A percentile compares a stretch with the other conserved stretches of the same genome.
phyloP scores from a whole-genome alignment of 2,888 invertebrate species.

The Pseudococcus jackbeardsleyi region DNA sequence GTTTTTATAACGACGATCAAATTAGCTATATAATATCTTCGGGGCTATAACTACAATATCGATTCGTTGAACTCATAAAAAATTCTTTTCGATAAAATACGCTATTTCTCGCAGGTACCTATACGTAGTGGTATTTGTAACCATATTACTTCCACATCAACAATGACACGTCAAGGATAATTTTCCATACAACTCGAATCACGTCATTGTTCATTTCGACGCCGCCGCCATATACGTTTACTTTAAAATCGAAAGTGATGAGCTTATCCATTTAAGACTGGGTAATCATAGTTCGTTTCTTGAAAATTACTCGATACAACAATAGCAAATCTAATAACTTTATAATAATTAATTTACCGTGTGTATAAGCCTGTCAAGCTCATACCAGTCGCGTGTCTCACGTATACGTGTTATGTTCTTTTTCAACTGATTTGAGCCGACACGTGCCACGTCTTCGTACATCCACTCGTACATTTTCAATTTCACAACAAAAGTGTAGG shows the following conservation, averaged over 20 bases:
- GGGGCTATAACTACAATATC: not conserved
- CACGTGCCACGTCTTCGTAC: constrained; percentile 13
- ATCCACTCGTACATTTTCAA: not conserved
- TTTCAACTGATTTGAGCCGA: constrained; percentile 18
- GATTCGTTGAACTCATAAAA: constrained; percentile 36
- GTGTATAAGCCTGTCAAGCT: not conserved
- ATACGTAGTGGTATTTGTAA: not conserved
- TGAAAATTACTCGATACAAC: constrained; percentile 29
- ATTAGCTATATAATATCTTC: constrained; percentile 6
- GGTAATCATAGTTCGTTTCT: constrained; percentile 3
- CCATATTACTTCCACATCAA: constrained; percentile 35
- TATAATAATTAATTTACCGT: constrained; percentile 42
- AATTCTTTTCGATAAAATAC: not conserved
- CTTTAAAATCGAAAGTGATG: constrained; percentile 34
- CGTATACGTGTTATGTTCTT: constrained; percentile 31
- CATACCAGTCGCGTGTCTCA: constrained; percentile 38
- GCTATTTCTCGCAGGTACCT: not conserved
- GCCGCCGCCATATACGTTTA: not conserved
- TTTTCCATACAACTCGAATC: constrained; percentile 53
- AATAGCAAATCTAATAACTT: constrained; percentile 53
- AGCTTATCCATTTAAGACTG: constrained; percentile 31
- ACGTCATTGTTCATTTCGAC: constrained; percentile 39
- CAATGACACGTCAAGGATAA: constrained; percentile 49
- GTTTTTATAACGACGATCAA: constrained; percentile 7
- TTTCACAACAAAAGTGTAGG: not conserved